A percentile compares a stretch with the other conserved stretches of the same genome.
Evolutionary conservation across 2,113 vertebrate species (phyloP).

Genomic region (Oreocharis arfaki): DNA sequence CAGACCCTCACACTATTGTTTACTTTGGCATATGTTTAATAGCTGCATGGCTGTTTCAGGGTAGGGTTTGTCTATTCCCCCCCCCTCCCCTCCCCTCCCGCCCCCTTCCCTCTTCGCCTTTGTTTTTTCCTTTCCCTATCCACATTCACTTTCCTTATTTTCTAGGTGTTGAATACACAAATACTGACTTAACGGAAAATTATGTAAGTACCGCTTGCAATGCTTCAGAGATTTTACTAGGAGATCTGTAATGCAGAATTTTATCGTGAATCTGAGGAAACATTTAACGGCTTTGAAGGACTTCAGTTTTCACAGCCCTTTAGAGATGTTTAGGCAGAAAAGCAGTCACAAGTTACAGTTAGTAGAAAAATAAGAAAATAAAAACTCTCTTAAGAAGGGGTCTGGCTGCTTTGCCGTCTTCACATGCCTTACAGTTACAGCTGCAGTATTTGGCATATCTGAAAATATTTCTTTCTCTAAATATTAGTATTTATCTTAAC

Average conservation of each 20-base stretch:
- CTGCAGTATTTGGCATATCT: background rate
- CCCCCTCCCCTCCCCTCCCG: too few species aligned
- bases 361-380: conserved; percentile 1
- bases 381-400: background rate
- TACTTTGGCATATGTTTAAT: conserved; percentile 77
- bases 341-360: conserved; percentile 44
- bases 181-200: conserved; percentile 66
- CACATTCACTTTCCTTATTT: conserved; percentile 53
- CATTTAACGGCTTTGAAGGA: conserved; percentile 67
- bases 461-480: conserved; percentile 38
- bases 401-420: conserved; percentile 6
- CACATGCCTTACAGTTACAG: background rate
- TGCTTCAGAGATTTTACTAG: conserved; percentile 63
- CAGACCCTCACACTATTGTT: conserved; percentile 71
- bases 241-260: conserved; percentile 60
- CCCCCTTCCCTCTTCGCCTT: background rate
- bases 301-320: conserved; percentile 64
- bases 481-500: conserved; percentile 38
- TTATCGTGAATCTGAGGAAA: conserved; percentile 64
- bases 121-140: conserved; percentile 41
- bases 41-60: conserved; percentile 66
- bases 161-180: conserved; percentile 69
- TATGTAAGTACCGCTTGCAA: conserved; percentile 37
- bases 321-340: conserved; percentile 60
- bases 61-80: background rate